Base-by-base conservation (phyloP, 2,888 invertebrate species). In the Choristoneura rosaceana region DNA sequence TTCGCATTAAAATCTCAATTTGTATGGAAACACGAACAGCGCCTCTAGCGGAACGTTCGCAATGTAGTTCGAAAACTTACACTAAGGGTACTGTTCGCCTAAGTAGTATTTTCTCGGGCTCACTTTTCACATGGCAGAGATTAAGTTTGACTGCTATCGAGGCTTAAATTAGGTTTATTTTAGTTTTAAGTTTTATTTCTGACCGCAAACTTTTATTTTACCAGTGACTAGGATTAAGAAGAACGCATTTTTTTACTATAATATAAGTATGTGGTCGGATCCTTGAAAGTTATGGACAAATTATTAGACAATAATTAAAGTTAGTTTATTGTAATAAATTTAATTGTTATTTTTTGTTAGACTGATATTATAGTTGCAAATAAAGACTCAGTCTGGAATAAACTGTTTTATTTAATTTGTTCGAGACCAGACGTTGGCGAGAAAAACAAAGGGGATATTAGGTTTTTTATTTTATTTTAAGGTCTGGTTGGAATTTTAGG, bases 291-390 rank as follows among this genome's bases (percentile, higher is more conserved):
- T 77, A 78, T 78, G 77, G 73, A 78, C 71, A 74, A 69, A 55
- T 25, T 25, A 55, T 55, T 55, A 55, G 25, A 47, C n/a, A 25
- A 25, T 47, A 47, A 15, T 17, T 25, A 12, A 25, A 25, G 55
- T 55, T 25, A 55, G 8, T 3, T 47, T 52, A 52, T 25, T 3
- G 52, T 52, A 17, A 15, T 52, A 9, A 25, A 25, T 52, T 15
- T 25, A 25, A 12, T 55, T 25, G 52, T 69, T 67, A 62, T 69
- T 74, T 75, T 76, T 76, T 7, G 64, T 76, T 71, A 76, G 79
- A 80, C 79, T 81, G 80, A 80, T 77, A 25, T 65, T 78, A 77
- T 79, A 79, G 71, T 61, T 71, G 50, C 17, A 65, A 71, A 66
- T 61, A 71, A 70, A 50, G 60, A 15, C 10, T n/a, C 43, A 52